Percentiles rank a stretch among this genome's conserved stretches.
Conservation (phyloP, 2,113 vertebrate genomes). For the Pycnonotus jocosus region DNA sequence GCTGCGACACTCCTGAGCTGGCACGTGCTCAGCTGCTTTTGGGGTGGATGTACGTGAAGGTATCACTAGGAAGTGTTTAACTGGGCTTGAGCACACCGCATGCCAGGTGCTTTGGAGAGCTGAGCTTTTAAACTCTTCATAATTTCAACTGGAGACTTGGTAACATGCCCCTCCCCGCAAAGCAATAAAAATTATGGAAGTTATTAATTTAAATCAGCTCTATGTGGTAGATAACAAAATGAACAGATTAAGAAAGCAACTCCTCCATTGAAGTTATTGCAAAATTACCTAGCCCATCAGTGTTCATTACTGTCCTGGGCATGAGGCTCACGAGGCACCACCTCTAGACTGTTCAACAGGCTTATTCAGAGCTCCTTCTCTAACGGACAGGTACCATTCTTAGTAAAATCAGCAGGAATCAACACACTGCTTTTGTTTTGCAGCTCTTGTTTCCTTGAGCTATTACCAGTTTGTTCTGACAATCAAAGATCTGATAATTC, state of each 20-base stretch:
- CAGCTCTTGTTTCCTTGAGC: neutral
- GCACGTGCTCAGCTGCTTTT: neutral
- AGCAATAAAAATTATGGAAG: neutral
- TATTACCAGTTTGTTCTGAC: neutral
- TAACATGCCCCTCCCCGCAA: fast-evolving
- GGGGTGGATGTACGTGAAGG: fast-evolving
- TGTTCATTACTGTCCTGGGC: neutral
- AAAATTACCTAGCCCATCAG: neutral
- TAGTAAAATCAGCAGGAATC: neutral
- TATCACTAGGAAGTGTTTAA: neutral
- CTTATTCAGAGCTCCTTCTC: neutral
- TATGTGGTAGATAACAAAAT: neutral
- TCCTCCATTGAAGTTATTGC: neutral
- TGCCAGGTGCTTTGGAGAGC: neutral
- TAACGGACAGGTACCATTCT: neutral
- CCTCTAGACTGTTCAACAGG: neutral
- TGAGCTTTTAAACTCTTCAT: neutral
- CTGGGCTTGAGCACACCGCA: neutral
- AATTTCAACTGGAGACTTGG: neutral
- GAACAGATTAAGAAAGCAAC: neutral
- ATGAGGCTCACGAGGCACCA: neutral
- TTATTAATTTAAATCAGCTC: neutral
- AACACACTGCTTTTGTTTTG: neutral
- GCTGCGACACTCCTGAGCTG: neutral
- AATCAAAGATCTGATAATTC: neutral